phyloP scores from a whole-genome alignment of 2,888 invertebrate species.

The Strigamia transsilvanica region DNA sequence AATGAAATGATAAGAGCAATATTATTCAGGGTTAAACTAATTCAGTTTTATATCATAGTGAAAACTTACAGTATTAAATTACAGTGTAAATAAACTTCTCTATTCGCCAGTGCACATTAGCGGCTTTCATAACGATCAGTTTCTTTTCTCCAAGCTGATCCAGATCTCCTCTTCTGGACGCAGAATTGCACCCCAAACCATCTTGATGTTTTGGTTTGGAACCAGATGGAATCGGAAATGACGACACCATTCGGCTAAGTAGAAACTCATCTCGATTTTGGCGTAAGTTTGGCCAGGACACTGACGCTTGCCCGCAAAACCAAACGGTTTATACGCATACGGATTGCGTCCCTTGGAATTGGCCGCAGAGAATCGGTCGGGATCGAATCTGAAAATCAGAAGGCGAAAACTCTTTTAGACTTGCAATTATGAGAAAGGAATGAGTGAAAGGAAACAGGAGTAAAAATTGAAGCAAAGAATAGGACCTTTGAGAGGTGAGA shows the following conservation, averaged over 20 bases:
- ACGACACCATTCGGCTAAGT: constrained; percentile 37
- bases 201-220: constrained; percentile 23
- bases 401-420: not conserved
- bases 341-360: constrained; percentile 58
- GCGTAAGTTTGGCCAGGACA: constrained; percentile 61
- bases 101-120: no score
- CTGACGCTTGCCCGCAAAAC: constrained; percentile 63
- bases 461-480: no score
- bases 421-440: not conserved
- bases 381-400: constrained; percentile 56
- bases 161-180: not conserved
- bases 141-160: not conserved
- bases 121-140: not conserved
- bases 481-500: no score
- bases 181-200: not conserved
- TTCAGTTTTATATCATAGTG: no score
- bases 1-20: no score
- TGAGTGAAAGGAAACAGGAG: no score
- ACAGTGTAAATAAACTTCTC: no score
- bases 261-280: constrained; percentile 59
- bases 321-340: constrained; percentile 63
- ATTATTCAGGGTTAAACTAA: no score
- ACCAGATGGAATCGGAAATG: constrained; percentile 30
- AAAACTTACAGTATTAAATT: no score
- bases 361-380: constrained; percentile 56